A percentile compares a stretch with the other conserved stretches of the same genome.
phyloP scores from a whole-genome alignment of 1,140 invertebrate species.

The Hydropsyche tenuis region DNA sequence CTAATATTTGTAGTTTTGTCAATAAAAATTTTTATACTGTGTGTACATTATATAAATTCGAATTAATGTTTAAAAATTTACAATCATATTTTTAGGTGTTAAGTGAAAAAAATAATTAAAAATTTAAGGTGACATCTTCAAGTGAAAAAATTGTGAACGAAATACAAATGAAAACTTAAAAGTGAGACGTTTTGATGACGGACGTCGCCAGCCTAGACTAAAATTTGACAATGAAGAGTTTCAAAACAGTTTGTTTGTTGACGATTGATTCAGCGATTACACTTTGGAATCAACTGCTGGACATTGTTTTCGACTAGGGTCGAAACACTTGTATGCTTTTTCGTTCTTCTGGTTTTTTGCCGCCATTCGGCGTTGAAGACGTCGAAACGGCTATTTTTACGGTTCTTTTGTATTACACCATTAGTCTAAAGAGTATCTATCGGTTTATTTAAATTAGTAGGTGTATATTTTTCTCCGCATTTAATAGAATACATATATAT shows the following conservation, averaged over 20 bases:
- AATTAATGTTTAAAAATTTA: conserved; percentile 14
- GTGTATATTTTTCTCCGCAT: conserved; percentile 29
- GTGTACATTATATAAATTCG: conserved; percentile 4
- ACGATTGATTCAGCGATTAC: no score
- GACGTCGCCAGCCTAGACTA: conserved; percentile 18
- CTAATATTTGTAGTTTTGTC: conserved; percentile 41
- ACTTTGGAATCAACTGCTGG: no score
- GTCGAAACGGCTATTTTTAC: no score
- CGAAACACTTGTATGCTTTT: no score
- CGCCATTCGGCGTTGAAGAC: no score
- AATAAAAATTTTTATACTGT: conserved; percentile 35
- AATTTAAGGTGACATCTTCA: not conserved
- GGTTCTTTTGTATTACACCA: no score
- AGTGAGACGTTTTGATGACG: not conserved
- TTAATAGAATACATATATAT: conserved; percentile 26
- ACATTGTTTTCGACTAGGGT: no score
- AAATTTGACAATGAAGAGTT: no score
- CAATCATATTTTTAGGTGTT: conserved; percentile 15
- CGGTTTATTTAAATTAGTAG: not conserved
- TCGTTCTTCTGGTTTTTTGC: no score
- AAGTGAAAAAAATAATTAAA: not conserved
- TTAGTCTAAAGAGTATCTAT: no score
- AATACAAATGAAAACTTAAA: not conserved
- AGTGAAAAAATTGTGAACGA: not conserved
- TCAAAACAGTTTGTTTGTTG: no score